Evolutionary conservation across 2,113 vertebrate species (phyloP).

Genomic region (Halichoeres trimaculatus): DNA sequence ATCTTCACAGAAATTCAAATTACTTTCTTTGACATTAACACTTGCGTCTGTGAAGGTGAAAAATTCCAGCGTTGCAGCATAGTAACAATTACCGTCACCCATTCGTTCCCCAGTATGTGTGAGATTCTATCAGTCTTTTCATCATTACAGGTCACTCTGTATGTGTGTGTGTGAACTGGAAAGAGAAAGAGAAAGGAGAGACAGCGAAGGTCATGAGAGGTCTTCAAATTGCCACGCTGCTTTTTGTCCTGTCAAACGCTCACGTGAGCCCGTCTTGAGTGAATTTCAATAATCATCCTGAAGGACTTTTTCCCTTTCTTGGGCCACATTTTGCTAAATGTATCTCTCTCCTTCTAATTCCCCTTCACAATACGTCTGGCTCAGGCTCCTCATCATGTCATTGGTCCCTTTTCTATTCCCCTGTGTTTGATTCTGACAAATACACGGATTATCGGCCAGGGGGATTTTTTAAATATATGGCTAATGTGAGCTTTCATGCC

Average conservation of each 20-base stretch:
- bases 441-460: conserved; percentile 83
- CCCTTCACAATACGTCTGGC: conserved; percentile 78
- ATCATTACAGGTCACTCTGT: conserved; percentile 35
- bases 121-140: conserved; percentile 35
- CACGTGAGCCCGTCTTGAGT: conserved; percentile 62
- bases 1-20: not conserved
- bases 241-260: conserved; percentile 72
- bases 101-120: not conserved
- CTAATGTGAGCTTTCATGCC: conserved; percentile 85
- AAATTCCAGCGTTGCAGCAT: not conserved
- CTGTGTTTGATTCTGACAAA: conserved; percentile 86
- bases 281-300: conserved; percentile 81
- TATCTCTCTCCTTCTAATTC: conserved; percentile 81
- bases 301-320: conserved; percentile 75
- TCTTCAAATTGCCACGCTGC: conserved; percentile 62
- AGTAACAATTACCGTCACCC: conserved; percentile 11
- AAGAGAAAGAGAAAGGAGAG: conserved; percentile 3
- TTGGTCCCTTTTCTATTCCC: conserved; percentile 82
- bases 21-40: not conserved
- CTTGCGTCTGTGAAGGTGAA: not conserved
- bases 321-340: conserved; percentile 77
- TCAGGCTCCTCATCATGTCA: conserved; percentile 78
- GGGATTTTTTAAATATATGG: conserved; percentile 83
- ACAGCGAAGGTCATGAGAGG: conserved; percentile 71
- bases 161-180: conserved; percentile 18